Evolutionary conservation across 2,888 invertebrate genomes (phyloP).

Genomic region (Chirona hameri): DNA sequence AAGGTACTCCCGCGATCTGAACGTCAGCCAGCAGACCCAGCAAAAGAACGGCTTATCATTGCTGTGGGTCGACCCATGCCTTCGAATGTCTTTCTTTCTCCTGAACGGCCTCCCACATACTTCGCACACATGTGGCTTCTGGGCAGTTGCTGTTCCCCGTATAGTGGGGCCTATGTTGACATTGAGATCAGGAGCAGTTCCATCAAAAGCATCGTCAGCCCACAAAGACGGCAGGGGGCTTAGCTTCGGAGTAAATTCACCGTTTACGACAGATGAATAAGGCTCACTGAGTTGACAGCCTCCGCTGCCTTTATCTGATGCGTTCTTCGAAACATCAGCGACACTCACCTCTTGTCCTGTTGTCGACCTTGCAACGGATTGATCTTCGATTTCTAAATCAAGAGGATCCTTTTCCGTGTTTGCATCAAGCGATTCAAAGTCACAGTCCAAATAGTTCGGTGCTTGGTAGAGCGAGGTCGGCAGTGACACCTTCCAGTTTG

Average conservation of each 20-base stretch:
- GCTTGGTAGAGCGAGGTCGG: too few species aligned
- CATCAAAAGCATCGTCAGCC: background rate
- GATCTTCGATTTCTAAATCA: background rate
- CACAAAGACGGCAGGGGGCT: background rate
- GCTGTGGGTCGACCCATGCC: conserved; percentile 37
- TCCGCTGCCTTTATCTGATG: too few species aligned
- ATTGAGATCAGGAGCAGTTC: background rate
- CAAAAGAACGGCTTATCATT: background rate
- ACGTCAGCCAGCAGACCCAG: background rate
- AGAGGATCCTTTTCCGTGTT: background rate
- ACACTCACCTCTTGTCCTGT: background rate
- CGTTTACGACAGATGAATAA: background rate
- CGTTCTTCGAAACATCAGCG: too few species aligned
- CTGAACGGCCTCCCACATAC: conserved; percentile 39
- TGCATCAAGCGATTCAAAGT: background rate
- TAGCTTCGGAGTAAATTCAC: background rate
- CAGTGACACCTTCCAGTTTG: background rate
- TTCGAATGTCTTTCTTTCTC: conserved; percentile 42
- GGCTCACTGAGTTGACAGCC: background rate
- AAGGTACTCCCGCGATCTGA: background rate
- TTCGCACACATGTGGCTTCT: conserved; percentile 33
- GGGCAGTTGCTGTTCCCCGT: conserved; percentile 26
- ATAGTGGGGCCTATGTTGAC: background rate
- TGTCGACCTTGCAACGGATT: background rate
- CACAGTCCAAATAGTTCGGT: background rate